A percentile compares a stretch with the other conserved stretches of the same genome.
Evolutionary conservation across 2,888 invertebrate species (phyloP).

Genomic region (Yponomeuta evonymella): DNA sequence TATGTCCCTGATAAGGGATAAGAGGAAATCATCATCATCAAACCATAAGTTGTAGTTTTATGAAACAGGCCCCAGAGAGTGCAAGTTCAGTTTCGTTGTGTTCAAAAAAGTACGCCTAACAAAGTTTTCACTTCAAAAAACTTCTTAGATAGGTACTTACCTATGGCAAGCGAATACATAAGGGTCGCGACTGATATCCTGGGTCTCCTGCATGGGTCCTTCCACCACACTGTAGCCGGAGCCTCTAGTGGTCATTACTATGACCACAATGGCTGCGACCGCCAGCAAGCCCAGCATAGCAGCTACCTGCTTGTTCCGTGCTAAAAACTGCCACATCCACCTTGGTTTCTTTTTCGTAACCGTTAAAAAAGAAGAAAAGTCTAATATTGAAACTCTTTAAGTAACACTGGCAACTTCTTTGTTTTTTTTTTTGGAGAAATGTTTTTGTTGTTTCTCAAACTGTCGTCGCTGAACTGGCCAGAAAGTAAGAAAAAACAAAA

Average conservation of each 20-base stretch:
- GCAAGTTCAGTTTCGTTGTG: too few relatives aligned
- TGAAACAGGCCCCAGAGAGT: too few relatives aligned
- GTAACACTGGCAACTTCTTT: not conserved
- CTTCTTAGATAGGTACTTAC: conserved; percentile 31
- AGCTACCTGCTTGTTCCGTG: conserved; percentile 58
- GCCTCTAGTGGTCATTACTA: conserved; percentile 51
- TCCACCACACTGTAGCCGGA: conserved; percentile 32
- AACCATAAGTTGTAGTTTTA: too few relatives aligned
- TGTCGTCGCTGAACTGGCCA: not conserved
- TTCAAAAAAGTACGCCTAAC: not conserved
- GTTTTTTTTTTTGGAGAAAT: not conserved
- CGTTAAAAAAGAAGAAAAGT: not conserved
- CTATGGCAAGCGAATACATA: conserved; percentile 54
- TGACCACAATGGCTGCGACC: conserved; percentile 50
- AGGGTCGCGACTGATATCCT: conserved; percentile 53
- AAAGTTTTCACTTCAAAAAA: not conserved
- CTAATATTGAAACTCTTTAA: not conserved
- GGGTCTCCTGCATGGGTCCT: conserved; percentile 41
- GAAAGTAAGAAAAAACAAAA: too few relatives aligned
- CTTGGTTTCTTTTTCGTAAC: conserved; percentile 15
- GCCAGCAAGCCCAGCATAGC: conserved; percentile 60
- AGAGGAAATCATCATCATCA: too few relatives aligned
- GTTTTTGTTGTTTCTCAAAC: not conserved
- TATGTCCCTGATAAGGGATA: too few relatives aligned
- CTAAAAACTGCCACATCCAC: conserved; percentile 68